Conservation (phyloP, 2,797 vertebrate genomes). For the Anguilla megastoma region DNA sequence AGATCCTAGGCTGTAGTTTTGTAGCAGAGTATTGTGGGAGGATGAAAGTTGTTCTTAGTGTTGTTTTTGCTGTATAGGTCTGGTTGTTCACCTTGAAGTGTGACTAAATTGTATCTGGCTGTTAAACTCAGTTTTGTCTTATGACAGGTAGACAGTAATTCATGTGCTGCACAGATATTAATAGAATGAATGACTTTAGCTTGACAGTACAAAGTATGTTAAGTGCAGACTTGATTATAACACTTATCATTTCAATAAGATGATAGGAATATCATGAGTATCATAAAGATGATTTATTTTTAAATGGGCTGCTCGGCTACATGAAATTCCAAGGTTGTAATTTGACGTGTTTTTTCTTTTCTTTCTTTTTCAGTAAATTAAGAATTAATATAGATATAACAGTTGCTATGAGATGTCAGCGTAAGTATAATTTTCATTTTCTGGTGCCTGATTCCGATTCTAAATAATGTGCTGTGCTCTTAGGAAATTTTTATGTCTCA, state of each 20-base stretch:
- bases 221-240: background rate
- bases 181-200: background rate
- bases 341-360: constrained; percentile 21
- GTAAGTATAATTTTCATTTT: constrained; percentile 75
- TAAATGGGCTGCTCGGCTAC: background rate
- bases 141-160: background rate
- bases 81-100: background rate
- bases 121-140: background rate
- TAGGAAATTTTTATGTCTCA: background rate
- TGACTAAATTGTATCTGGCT: background rate
- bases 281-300: background rate
- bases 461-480: background rate
- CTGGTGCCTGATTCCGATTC: background rate
- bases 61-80: background rate
- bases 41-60: background rate
- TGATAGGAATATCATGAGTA: background rate
- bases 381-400: constrained; percentile 96
- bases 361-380: constrained; percentile 82
- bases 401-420: constrained; percentile 96
- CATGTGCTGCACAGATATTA: background rate
- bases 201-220: background rate
- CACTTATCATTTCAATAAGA: background rate
- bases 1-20: background rate
- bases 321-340: constrained; percentile 10
- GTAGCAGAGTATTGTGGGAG: background rate